Evolutionary conservation across 1,140 invertebrate species (phyloP).

Genomic region (Nymphalis io): DNA sequence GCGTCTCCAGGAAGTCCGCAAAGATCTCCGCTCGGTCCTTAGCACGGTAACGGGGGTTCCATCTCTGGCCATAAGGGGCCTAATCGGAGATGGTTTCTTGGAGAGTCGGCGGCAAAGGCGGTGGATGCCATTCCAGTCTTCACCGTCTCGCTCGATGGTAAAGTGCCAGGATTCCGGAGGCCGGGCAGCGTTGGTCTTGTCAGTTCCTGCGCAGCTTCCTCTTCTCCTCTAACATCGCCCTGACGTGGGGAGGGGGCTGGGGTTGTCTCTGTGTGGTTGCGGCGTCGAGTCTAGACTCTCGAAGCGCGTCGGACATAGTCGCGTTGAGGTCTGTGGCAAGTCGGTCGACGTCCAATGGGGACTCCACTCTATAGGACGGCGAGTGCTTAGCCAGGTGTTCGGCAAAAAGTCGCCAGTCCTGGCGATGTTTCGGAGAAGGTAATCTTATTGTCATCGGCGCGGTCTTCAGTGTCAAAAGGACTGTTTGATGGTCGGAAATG

Average conservation of each 20-base stretch:
- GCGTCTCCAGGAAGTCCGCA: constrained; percentile 3
- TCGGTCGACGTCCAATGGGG: background rate
- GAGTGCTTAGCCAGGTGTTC: too few relatives aligned
- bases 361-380: background rate
- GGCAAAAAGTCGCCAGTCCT: too few relatives aligned
- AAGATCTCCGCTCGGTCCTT: constrained; percentile 20
- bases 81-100: too few relatives aligned
- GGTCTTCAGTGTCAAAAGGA: background rate
- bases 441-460: background rate
- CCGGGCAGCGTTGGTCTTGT: background rate
- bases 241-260: background rate
- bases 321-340: background rate
- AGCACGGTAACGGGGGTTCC: constrained; percentile 4
- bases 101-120: constrained; percentile 4
- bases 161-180: background rate
- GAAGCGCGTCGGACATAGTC: background rate
- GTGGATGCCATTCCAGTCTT: background rate
- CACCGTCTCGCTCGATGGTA: background rate
- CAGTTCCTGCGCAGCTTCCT: background rate
- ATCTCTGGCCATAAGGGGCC: background rate
- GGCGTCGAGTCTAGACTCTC: background rate
- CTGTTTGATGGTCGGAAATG: background rate
- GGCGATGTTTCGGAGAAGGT: background rate
- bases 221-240: constrained; percentile 3
- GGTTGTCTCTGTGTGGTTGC: background rate